Conservation (phyloP, 2,113 vertebrate genomes). For the Pelobates fuscus region DNA sequence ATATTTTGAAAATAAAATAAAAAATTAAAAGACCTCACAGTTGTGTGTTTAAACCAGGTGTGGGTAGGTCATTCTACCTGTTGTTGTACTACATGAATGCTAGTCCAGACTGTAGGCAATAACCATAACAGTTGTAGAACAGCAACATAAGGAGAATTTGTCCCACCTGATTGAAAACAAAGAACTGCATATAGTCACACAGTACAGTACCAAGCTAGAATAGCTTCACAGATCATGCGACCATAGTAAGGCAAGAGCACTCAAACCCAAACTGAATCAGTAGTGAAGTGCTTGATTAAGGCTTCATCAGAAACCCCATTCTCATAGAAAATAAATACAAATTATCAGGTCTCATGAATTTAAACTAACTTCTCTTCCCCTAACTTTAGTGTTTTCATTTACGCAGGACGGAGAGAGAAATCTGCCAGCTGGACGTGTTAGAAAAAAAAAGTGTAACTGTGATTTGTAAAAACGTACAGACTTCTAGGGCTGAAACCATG, state of each 20-base stretch:
- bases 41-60: not conserved
- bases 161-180: too few species aligned
- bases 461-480: not conserved
- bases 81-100: too few species aligned
- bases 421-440: not conserved
- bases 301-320: slow-evolving; percentile 12
- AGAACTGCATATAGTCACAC: slow-evolving; percentile 6
- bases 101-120: too few species aligned
- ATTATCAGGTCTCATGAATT: not conserved
- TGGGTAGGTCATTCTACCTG: not conserved
- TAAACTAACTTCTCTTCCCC: not conserved
- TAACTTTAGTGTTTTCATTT: not conserved
- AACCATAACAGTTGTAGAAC: too few species aligned
- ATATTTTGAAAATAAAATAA: too few species aligned
- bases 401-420: too few species aligned
- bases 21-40: not conserved
- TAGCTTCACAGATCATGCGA: slow-evolving; percentile 21
- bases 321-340: not conserved
- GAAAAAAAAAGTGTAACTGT: not conserved
- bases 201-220: not conserved
- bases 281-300: slow-evolving; percentile 31
- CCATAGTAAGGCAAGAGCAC: slow-evolving; percentile 25
- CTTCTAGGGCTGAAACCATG: not conserved
- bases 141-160: too few species aligned
- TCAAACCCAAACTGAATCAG: not conserved